Conservation (phyloP, 2,113 vertebrate genomes). For the Orthonyx spaldingii region DNA sequence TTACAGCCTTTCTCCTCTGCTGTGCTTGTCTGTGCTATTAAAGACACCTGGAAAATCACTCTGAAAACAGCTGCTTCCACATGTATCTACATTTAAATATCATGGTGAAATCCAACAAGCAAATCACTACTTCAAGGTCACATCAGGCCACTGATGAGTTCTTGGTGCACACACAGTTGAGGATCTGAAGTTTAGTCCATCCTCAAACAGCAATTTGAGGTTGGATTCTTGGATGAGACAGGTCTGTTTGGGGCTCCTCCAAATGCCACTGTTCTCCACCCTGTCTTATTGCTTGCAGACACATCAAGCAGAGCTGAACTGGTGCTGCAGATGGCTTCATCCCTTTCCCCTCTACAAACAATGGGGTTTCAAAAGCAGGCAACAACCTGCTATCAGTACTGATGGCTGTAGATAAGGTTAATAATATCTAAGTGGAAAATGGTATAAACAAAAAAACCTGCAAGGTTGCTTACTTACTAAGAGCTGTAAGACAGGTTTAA, state of each 20-base stretch:
- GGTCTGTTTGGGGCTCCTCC: neutral
- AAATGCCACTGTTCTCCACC: neutral
- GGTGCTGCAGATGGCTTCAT: neutral
- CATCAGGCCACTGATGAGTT: neutral
- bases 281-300: neutral
- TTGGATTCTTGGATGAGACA: neutral
- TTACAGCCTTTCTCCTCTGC: neutral
- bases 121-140: neutral
- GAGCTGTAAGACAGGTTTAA: neutral
- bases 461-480: neutral
- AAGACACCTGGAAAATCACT: neutral
- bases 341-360: neutral
- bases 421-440: neutral
- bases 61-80: neutral
- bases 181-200: neutral
- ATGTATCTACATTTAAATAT: neutral
- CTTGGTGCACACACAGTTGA: neutral
- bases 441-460: neutral
- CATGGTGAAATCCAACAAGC: neutral
- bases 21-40: neutral
- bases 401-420: neutral
- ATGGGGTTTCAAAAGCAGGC: rapidly evolving
- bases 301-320: neutral
- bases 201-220: neutral
- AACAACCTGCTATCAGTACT: neutral